Conservation (phyloP, 2,888 invertebrate species). For the Nephrotoma appendiculata region DNA sequence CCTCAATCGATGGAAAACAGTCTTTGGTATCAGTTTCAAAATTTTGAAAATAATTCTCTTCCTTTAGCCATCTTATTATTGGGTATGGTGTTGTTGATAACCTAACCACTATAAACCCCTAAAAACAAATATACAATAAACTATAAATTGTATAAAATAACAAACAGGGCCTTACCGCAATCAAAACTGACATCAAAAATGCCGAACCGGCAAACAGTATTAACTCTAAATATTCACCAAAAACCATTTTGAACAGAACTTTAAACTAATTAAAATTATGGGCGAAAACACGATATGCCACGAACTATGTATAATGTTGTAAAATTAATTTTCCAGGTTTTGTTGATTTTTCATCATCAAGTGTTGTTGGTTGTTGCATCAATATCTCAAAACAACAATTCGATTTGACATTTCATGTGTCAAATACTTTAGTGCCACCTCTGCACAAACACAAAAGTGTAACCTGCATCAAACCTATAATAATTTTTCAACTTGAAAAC, state of each 20-base stretch:
- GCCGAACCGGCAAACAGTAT: slow-evolving; percentile 13
- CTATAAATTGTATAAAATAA: background rate
- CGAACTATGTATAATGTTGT: background rate
- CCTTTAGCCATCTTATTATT: slow-evolving; percentile 46
- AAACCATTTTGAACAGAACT: background rate
- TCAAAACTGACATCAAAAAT: slow-evolving; percentile 9
- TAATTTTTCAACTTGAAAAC: background rate
- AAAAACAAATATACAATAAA: slow-evolving; percentile 18
- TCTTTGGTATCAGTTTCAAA: slow-evolving; percentile 35
- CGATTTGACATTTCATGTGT: background rate
- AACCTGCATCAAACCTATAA: background rate
- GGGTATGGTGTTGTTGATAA: slow-evolving; percentile 53
- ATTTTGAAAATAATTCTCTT: slow-evolving; percentile 63
- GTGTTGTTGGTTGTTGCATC: background rate
- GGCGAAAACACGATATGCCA: background rate
- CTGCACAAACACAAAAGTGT: background rate
- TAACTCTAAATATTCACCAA: slow-evolving; percentile 8
- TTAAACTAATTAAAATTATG: background rate
- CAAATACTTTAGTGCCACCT: background rate
- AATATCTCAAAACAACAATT: background rate
- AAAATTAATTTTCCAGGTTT: background rate
- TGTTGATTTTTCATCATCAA: background rate
- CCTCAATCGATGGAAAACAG: slow-evolving; percentile 59
- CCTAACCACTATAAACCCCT: slow-evolving; percentile 47
- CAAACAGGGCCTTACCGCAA: slow-evolving; percentile 9